These are phyloP conservation scores for Mola mola DNA, from an alignment of 2,113 vertebrate genomes.

Conservation along the genomic window DNA sequence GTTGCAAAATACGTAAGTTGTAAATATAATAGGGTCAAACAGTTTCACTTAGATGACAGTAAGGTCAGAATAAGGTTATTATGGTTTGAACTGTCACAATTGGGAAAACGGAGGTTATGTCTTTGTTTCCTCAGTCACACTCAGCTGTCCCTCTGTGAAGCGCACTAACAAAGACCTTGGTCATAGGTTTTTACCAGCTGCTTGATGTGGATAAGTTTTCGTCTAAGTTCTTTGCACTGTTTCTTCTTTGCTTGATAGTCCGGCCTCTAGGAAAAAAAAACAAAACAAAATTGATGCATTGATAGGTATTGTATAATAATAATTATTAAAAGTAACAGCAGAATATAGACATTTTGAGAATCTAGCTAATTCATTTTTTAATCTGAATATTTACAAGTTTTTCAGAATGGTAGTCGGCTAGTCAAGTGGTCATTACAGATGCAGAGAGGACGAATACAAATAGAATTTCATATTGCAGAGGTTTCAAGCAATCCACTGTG, in stretches of 20 bases:
- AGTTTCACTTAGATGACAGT: constrained; percentile 4
- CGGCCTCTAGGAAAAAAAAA: constrained; percentile 66
- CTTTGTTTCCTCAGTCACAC: constrained; percentile 1
- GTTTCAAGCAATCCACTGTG: too few relatives aligned
- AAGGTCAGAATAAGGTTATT: neutral
- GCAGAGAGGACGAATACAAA: too few relatives aligned
- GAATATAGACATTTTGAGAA: too few relatives aligned
- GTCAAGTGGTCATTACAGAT: too few relatives aligned
- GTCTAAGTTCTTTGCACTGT: constrained; percentile 78
- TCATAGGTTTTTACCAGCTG: constrained; percentile 85
- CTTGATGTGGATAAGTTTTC: constrained; percentile 89
- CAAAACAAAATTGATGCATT: neutral
- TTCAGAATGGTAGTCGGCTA: too few relatives aligned
- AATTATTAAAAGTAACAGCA: too few relatives aligned
- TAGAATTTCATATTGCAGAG: too few relatives aligned
- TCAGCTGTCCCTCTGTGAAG: neutral
- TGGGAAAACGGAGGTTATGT: neutral
- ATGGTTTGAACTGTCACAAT: neutral
- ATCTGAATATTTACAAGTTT: too few relatives aligned
- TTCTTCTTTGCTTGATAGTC: constrained; percentile 84
- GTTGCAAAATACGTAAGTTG: too few relatives aligned
- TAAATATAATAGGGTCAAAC: too few relatives aligned
- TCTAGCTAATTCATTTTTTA: too few relatives aligned
- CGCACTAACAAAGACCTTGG: constrained; percentile 72
- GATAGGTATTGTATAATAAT: too few relatives aligned